These are phyloP conservation scores for rabbit (Oryctolagus cuniculus) DNA, from an alignment of 2,113 vertebrate genomes.

Conservation along the genomic window mOryCun1.1 NC_091435.1:60807001-60807500, in stretches of 20 bases:
- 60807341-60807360: not conserved
- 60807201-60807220: not conserved
- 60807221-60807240: not conserved
- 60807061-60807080: too few species aligned
- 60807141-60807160: too few species aligned
- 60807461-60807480: not conserved
- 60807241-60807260: not conserved
- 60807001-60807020: too few species aligned
- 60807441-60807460: slow-evolving; percentile 13
- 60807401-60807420: not conserved
- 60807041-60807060: too few species aligned
- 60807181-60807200: too few species aligned
- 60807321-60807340: not conserved
- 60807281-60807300: not conserved
- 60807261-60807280: not conserved
- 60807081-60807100: too few species aligned
- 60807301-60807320: slow-evolving; percentile 31
- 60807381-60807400: not conserved
- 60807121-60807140: too few species aligned
- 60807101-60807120: too few species aligned
- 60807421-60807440: not conserved
- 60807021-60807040: too few species aligned
- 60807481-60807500: not conserved
- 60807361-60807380: not conserved
- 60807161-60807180: too few species aligned